phyloP scores from a whole-genome alignment of 2,888 invertebrate species.

The Augochlorella aurata region DNA sequence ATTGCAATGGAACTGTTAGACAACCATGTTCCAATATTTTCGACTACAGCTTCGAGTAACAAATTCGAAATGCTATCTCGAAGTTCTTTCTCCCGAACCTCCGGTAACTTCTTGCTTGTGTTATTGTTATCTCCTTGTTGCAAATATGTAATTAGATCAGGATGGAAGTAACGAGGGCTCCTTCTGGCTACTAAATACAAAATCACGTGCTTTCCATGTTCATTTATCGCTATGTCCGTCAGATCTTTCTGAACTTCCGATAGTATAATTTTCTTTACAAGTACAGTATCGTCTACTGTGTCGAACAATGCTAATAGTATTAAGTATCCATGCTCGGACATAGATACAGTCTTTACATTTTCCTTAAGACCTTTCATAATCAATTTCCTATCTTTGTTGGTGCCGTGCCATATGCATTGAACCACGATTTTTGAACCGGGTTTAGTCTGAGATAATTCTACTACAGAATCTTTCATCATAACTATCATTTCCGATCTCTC shows the following conservation, averaged over 20 bases:
- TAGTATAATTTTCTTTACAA: conserved; percentile 91
- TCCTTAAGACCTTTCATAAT: conserved; percentile 95
- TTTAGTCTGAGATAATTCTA: conserved; percentile 88
- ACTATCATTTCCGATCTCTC: conserved; percentile 89
- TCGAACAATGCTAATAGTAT: conserved; percentile 93
- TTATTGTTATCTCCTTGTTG: conserved; percentile 89
- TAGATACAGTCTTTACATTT: conserved; percentile 89
- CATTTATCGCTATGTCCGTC: conserved; percentile 88
- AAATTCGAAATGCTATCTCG: conserved; percentile 86
- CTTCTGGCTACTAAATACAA: conserved; percentile 94
- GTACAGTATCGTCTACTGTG: conserved; percentile 94
- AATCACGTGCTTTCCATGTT: conserved; percentile 93
- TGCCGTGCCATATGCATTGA: conserved; percentile 93
- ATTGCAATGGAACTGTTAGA: conserved; percentile 86
- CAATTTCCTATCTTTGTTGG: conserved; percentile 90
- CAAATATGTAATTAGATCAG: conserved; percentile 88
- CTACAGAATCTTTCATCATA: conserved; percentile 73
- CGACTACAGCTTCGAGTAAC: conserved; percentile 84
- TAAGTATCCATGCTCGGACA: conserved; percentile 94
- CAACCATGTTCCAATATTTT: conserved; percentile 87
- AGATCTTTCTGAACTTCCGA: conserved; percentile 86
- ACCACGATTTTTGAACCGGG: conserved; percentile 92
- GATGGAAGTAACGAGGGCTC: conserved; percentile 92
- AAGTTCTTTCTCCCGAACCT: conserved; percentile 87
- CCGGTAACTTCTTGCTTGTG: conserved; percentile 88